phyloP scores from a whole-genome alignment of 2,888 invertebrate genomes.

The Galerucella pusilla region DNA sequence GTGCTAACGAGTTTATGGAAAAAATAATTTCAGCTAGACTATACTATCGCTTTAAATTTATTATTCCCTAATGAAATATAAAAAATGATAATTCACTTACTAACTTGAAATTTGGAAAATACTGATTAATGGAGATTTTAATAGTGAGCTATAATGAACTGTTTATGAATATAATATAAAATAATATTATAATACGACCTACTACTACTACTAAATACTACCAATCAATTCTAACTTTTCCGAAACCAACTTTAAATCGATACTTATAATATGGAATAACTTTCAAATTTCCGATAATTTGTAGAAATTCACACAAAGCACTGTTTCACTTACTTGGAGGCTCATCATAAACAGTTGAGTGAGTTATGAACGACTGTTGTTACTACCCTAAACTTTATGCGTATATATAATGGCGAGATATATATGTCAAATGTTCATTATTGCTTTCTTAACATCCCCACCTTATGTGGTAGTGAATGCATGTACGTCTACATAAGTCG shows the following conservation, averaged over 20 bases:
- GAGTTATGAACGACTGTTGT: conserved; percentile 58
- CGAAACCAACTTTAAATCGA: not conserved
- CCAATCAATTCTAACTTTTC: not conserved
- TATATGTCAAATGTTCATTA: conserved; percentile 49
- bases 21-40: no score
- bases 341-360: conserved; percentile 55
- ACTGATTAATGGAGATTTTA: no score
- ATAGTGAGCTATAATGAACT: no score
- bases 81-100: no score
- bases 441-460: conserved; percentile 54
- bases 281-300: not conserved
- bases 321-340: conserved; percentile 58
- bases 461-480: conserved; percentile 25
- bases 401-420: conserved; percentile 53
- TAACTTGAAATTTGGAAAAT: no score
- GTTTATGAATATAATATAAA: no score
- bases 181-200: no score
- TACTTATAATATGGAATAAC: not conserved
- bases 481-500: conserved; percentile 35
- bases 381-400: conserved; percentile 40
- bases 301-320: conserved; percentile 6
- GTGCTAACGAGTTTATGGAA: no score
- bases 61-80: no score
- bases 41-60: no score
- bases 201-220: no score